Percentiles rank a stretch among this genome's conserved stretches.
phyloP scores from a whole-genome alignment of 2,797 vertebrate species.

The Tragelaphus eurycerus region DNA sequence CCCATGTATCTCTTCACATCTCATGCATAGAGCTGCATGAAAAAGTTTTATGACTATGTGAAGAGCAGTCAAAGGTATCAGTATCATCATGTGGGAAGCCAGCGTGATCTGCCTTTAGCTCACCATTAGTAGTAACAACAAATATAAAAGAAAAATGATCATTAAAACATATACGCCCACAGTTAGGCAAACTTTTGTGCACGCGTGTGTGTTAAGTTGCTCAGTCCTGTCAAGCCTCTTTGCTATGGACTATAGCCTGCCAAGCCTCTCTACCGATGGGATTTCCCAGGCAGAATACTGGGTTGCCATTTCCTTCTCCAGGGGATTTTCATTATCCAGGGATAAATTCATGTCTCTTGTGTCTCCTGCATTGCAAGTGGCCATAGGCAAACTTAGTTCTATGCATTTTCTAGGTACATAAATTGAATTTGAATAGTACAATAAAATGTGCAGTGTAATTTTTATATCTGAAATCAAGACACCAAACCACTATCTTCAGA shows the following conservation, averaged over 20 bases:
- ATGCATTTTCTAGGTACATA: neutral
- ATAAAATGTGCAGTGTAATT: neutral
- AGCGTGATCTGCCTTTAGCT: neutral
- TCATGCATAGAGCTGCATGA: neutral
- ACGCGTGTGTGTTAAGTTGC: accelerated
- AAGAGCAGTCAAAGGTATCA: neutral
- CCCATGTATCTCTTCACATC: neutral
- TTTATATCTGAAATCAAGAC: neutral
- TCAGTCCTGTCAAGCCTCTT: neutral
- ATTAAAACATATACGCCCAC: neutral
- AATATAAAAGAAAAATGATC: neutral
- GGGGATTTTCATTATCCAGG: no score
- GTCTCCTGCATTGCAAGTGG: neutral
- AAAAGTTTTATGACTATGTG: neutral
- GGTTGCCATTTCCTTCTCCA: neutral
- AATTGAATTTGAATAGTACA: neutral
- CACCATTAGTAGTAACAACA: neutral
- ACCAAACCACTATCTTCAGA: neutral
- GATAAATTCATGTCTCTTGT: no score
- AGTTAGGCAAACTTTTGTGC: neutral
- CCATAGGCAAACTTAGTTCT: neutral
- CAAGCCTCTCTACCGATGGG: neutral
- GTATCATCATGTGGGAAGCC: neutral
- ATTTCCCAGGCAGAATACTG: neutral
- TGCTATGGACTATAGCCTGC: neutral